Evolutionary conservation across 1,140 invertebrate genomes (phyloP).

Genomic region (Chrysopa pallens): DNA sequence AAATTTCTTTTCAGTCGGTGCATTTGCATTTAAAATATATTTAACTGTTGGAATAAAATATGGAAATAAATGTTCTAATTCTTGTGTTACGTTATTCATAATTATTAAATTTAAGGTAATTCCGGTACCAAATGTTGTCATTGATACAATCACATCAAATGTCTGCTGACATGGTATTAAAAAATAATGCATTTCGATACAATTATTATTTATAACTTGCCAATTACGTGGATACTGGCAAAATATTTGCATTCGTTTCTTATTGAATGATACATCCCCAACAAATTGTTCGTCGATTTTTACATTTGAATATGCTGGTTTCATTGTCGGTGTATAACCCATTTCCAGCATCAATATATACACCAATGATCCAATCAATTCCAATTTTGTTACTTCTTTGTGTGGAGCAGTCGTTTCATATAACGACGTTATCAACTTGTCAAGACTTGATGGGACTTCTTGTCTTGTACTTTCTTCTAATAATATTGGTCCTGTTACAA

Average conservation of each 20-base stretch:
- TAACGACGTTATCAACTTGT: slow-evolving; percentile 4
- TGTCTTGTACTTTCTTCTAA: slow-evolving; percentile 7
- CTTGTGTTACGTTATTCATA: no score
- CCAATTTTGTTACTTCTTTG: slow-evolving; percentile 6
- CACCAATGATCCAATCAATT: slow-evolving; percentile 14
- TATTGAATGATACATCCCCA: background rate
- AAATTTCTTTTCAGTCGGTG: slow-evolving; percentile 5
- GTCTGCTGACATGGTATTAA: no score
- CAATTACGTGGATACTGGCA: background rate
- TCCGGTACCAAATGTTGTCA: no score
- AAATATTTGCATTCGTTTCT: background rate
- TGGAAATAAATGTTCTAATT: no score
- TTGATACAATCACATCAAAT: no score
- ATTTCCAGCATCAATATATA: slow-evolving; percentile 18
- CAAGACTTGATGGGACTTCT: slow-evolving; percentile 9
- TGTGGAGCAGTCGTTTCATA: background rate
- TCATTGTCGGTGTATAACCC: slow-evolving; percentile 13
- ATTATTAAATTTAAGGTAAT: no score
- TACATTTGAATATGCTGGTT: no score
- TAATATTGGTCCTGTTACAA: slow-evolving; percentile 7
- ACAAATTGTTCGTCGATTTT: no score
- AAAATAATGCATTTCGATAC: no score
- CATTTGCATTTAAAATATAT: background rate
- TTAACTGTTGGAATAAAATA: background rate
- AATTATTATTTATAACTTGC: background rate